Evolutionary conservation across 2,888 invertebrate species (phyloP).

Genomic region (Deilephila elpenor): DNA sequence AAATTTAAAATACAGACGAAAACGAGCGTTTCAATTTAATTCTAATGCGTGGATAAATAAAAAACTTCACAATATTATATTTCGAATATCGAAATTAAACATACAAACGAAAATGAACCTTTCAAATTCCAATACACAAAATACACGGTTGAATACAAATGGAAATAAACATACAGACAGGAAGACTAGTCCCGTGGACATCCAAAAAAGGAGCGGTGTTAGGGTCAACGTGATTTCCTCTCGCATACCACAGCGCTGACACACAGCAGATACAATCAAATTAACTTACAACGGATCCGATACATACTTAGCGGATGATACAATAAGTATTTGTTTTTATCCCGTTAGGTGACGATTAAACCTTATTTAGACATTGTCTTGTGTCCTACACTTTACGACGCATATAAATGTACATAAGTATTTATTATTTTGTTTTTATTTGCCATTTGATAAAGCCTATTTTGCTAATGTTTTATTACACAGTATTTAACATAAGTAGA

Average conservation of each 20-base stretch:
- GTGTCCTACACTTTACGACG: no score
- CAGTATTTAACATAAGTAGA: no score
- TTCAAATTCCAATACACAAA: slow-evolving; percentile 21
- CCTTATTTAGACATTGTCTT: background rate
- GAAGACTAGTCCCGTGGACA: slow-evolving; percentile 66
- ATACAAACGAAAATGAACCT: background rate
- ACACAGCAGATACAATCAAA: slow-evolving; percentile 72
- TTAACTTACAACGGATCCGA: slow-evolving; percentile 71
- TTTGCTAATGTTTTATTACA: no score
- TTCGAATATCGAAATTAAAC: background rate
- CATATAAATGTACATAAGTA: no score
- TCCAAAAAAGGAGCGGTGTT: slow-evolving; percentile 74
- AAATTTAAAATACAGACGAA: no score
- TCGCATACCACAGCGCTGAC: slow-evolving; percentile 78
- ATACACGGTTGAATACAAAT: slow-evolving; percentile 23
- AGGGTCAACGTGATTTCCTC: slow-evolving; percentile 80
- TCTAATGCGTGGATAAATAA: no score
- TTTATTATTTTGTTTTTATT: no score
- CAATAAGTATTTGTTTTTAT: slow-evolving; percentile 45
- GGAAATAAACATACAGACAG: slow-evolving; percentile 46
- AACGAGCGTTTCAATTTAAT: no score
- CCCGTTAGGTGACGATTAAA: background rate
- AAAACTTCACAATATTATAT: background rate
- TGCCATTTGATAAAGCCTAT: no score
- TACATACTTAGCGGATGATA: slow-evolving; percentile 69